Conservation (phyloP, 2,888 invertebrate species). For the Alloscopus bannaensis region DNA sequence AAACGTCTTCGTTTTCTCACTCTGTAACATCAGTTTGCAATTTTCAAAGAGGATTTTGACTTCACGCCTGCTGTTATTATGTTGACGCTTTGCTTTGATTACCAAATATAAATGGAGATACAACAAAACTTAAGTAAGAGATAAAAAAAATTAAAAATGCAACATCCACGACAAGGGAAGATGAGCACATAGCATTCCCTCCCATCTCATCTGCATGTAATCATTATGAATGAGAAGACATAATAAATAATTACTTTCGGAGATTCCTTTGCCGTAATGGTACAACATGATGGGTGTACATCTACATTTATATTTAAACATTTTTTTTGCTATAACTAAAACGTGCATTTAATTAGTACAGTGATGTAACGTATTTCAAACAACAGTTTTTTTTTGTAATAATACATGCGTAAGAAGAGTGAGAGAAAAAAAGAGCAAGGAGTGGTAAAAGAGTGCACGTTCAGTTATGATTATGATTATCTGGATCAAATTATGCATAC, state of each 20-base stretch:
- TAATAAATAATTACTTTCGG: conserved; percentile 18
- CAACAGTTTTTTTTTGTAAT: too few relatives aligned
- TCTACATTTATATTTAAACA: too few relatives aligned
- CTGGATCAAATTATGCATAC: conserved; percentile 17
- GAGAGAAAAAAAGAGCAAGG: too few relatives aligned
- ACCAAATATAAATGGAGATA: conserved; percentile 1
- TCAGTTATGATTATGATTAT: conserved; percentile 6
- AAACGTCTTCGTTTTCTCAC: background rate
- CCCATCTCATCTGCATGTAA: conserved; percentile 1
- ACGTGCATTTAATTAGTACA: too few relatives aligned
- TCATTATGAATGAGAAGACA: conserved; percentile 4
- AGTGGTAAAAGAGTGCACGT: background rate
- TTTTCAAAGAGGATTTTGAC: conserved; percentile 20
- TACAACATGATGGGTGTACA: too few relatives aligned
- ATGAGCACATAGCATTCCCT: background rate
- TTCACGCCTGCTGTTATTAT: conserved; percentile 17
- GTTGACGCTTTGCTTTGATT: conserved; percentile 1
- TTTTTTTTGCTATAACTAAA: too few relatives aligned
- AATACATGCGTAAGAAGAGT: too few relatives aligned
- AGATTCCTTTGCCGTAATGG: background rate
- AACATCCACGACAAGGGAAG: background rate
- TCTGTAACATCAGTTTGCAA: conserved; percentile 19
- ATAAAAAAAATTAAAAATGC: background rate
- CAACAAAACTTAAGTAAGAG: too few relatives aligned
- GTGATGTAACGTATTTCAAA: background rate